Conservation (phyloP, 2,797 vertebrate species). For the Liparis tanakae region DNA sequence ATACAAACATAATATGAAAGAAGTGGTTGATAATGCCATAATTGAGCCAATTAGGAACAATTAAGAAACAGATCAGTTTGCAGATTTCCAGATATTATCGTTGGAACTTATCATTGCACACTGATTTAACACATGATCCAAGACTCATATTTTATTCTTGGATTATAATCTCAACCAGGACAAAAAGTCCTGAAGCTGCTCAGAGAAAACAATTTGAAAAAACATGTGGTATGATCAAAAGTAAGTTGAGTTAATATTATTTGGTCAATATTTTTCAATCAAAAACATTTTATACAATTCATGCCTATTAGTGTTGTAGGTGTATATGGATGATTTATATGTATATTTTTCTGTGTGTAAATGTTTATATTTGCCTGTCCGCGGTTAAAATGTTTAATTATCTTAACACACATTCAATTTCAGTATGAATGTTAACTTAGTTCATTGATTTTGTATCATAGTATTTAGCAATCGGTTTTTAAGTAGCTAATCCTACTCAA, state of each 20-base stretch:
- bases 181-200: neutral
- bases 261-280: neutral
- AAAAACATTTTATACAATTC: neutral
- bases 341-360: neutral
- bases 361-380: neutral
- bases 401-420: neutral
- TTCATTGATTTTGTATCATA: neutral
- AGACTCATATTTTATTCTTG: neutral
- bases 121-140: neutral
- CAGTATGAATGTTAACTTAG: neutral
- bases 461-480: neutral
- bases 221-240: slow-evolving; percentile 5
- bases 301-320: neutral
- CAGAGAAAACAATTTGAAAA: neutral
- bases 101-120: neutral
- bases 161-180: neutral
- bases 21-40: neutral
- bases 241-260: neutral
- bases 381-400: neutral
- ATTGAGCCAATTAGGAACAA: neutral
- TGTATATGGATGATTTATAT: neutral
- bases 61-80: neutral
- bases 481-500: neutral
- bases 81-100: neutral
- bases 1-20: neutral